These are phyloP conservation scores for Muscina levida DNA, from an alignment of 2,888 invertebrate species.

Conservation along the genomic window DNA sequence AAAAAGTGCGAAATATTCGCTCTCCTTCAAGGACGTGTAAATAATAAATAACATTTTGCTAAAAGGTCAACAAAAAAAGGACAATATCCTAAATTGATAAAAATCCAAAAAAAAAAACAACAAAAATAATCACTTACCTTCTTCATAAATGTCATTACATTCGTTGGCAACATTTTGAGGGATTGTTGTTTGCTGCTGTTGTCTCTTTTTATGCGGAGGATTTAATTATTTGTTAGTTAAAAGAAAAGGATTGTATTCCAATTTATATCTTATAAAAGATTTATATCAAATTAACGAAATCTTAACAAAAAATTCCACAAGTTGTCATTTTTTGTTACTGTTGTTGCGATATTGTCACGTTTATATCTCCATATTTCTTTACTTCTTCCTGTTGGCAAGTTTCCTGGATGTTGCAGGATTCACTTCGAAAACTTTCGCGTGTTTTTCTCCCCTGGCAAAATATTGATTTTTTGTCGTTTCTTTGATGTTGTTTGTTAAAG, in stretches of 20 bases:
- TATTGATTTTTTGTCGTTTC: not conserved
- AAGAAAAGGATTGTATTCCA: constrained; percentile 3
- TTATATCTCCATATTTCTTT: not conserved
- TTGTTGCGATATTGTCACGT: constrained; percentile 16
- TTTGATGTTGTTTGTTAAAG: not conserved
- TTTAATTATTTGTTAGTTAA: not conserved
- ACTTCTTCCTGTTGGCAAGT: not conserved
- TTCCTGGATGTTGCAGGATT: too few relatives aligned
- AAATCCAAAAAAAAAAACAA: too few relatives aligned
- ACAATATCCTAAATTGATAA: too few relatives aligned
- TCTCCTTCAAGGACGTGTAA: too few relatives aligned
- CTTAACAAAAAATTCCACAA: constrained; percentile 47
- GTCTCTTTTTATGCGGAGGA: not conserved
- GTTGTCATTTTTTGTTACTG: constrained; percentile 26
- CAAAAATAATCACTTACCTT: constrained; percentile 87
- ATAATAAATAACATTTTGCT: too few relatives aligned
- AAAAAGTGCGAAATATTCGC: too few relatives aligned
- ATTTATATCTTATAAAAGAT: constrained; percentile 45
- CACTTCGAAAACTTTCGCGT: too few relatives aligned
- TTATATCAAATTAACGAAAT: constrained; percentile 42
- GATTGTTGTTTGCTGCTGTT: constrained; percentile 55
- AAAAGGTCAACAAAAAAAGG: too few relatives aligned
- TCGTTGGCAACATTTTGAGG: constrained; percentile 90
- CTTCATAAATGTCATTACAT: constrained; percentile 95
- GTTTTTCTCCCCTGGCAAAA: not conserved